A percentile compares a stretch with the other conserved stretches of the same genome.
Conservation (phyloP, 2,888 invertebrate genomes). For the Cyrtodaria siliqua region DNA sequence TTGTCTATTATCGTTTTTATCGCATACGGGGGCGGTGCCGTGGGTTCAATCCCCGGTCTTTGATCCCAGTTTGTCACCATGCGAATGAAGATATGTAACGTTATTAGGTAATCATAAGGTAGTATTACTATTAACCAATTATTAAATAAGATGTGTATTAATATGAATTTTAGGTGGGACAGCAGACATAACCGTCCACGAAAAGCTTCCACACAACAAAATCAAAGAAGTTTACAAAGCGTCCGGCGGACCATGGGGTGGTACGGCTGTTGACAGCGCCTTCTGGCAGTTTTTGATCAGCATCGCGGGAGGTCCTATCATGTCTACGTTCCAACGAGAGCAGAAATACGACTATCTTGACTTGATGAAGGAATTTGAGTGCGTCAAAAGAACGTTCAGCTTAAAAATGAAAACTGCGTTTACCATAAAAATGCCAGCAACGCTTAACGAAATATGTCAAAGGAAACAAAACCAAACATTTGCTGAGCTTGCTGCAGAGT, state of each 20-base stretch:
- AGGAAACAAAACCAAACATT: constrained; percentile 34
- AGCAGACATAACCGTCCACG: constrained; percentile 61
- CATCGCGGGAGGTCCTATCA: constrained; percentile 48
- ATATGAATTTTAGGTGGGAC: constrained; percentile 58
- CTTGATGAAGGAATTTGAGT: constrained; percentile 55
- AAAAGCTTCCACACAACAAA: constrained; percentile 46
- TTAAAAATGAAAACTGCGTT: constrained; percentile 26
- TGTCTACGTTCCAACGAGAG: constrained; percentile 27
- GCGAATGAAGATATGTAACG: too few species aligned
- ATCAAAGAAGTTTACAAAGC: constrained; percentile 58
- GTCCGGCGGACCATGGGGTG: constrained; percentile 64
- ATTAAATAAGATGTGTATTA: too few species aligned
- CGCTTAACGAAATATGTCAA: constrained; percentile 41
- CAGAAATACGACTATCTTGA: constrained; percentile 53
- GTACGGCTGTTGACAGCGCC: constrained; percentile 52
- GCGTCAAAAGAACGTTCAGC: constrained; percentile 51
- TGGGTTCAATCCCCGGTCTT: too few species aligned
- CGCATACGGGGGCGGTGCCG: too few species aligned
- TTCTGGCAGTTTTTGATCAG: constrained; percentile 35
- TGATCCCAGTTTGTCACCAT: too few species aligned
- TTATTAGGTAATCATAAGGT: too few species aligned
- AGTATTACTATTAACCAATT: too few species aligned
- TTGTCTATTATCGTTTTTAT: too few species aligned
- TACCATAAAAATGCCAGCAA: constrained; percentile 44
- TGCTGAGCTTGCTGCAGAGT: constrained; percentile 32